A percentile compares a stretch with the other conserved stretches of the same genome.
These are phyloP conservation scores for Octonoba sinensis DNA, from an alignment of 2,888 invertebrate species.

Conservation along the genomic window DNA sequence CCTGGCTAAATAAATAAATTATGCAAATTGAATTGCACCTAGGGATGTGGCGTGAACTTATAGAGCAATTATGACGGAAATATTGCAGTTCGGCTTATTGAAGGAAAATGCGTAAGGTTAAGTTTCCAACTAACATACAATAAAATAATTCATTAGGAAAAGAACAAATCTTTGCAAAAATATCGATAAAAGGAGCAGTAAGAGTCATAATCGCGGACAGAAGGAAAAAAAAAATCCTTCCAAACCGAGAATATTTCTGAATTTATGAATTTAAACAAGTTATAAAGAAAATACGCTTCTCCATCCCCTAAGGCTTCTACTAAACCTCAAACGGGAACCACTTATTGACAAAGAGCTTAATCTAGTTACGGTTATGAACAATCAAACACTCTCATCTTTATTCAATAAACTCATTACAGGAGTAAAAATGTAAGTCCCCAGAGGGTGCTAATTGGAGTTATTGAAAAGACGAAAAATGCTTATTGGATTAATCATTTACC, in stretches of 20 bases:
- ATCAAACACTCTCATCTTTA: conserved; percentile 58
- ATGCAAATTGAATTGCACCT: no score
- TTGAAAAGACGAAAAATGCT: conserved; percentile 13
- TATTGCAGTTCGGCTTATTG: no score
- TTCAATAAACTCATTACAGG: conserved; percentile 56
- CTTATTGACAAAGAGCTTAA: conserved; percentile 57
- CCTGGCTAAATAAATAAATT: no score
- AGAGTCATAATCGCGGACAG: not conserved
- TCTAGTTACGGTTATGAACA: conserved; percentile 58
- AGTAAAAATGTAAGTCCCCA: conserved; percentile 28
- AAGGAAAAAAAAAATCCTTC: not conserved
- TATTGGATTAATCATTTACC: conserved; percentile 18
- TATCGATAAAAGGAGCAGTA: no score
- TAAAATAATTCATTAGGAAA: no score
- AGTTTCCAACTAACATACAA: no score
- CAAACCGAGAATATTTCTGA: no score
- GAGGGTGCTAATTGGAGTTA: conserved; percentile 48
- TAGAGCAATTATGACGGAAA: no score
- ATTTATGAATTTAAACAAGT: no score
- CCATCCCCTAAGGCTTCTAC: conserved; percentile 19
- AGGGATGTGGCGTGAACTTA: no score
- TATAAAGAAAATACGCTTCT: not conserved
- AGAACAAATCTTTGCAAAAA: no score
- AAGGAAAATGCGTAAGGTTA: no score
- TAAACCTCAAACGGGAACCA: conserved; percentile 20